These are phyloP conservation scores for Chelon auratus DNA, from an alignment of 2,797 vertebrate genomes.

Conservation along the genomic window DNA sequence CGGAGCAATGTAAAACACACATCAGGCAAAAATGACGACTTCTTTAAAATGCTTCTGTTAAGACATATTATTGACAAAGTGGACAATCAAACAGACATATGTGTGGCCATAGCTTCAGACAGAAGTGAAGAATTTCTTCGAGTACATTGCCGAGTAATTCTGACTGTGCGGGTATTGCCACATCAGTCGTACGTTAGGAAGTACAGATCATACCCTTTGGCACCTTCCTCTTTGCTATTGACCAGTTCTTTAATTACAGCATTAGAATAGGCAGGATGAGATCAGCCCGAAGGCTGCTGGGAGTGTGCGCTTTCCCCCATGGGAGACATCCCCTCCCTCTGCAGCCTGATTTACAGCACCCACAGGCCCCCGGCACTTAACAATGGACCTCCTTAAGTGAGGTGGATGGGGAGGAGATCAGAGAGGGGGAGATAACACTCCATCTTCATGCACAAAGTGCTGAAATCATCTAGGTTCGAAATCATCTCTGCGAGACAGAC, in stretches of 20 bases:
- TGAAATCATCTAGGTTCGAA: conserved; percentile 79
- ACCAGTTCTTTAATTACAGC: conserved; percentile 82
- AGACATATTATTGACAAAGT: conserved; percentile 15
- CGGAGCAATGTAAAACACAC: conserved; percentile 8
- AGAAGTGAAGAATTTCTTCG: conserved; percentile 34
- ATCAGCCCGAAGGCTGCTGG: conserved; percentile 80
- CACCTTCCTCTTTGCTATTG: conserved; percentile 76
- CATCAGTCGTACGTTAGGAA: conserved; percentile 45
- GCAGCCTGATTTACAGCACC: conserved; percentile 86
- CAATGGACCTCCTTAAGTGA: conserved; percentile 84
- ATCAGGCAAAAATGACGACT: background rate
- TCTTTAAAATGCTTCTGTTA: conserved; percentile 17
- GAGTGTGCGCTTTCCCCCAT: conserved; percentile 77
- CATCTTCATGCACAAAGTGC: conserved; percentile 82
- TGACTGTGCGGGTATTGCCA: conserved; percentile 47
- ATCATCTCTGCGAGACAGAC: conserved; percentile 73
- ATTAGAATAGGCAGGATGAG: conserved; percentile 79
- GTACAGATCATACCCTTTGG: conserved; percentile 69
- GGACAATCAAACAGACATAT: conserved; percentile 36
- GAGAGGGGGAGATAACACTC: conserved; percentile 77
- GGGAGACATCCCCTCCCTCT: conserved; percentile 82
- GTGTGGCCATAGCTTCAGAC: conserved; percentile 13
- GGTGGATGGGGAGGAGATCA: conserved; percentile 79
- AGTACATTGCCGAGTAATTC: conserved; percentile 38
- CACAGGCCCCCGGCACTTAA: conserved; percentile 85